phyloP scores from a whole-genome alignment of 1,140 invertebrate genomes.

The Nylanderia fulva region DNA sequence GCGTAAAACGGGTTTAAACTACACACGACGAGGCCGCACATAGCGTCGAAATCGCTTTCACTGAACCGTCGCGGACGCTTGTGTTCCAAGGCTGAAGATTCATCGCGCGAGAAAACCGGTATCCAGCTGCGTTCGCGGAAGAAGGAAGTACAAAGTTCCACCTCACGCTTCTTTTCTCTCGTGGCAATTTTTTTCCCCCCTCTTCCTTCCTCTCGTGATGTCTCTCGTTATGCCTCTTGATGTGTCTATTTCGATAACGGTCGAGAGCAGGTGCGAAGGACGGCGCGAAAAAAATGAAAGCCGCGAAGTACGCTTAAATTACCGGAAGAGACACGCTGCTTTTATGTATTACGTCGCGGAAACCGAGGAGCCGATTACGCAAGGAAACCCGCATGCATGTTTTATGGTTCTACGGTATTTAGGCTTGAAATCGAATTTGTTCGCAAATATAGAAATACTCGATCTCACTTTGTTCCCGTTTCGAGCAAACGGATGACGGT shows the following conservation, averaged over 20 bases:
- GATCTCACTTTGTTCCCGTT: not conserved
- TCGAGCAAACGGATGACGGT: not conserved
- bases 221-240: constrained; percentile 14
- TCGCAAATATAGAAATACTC: not conserved
- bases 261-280: constrained; percentile 44
- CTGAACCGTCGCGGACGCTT: constrained; percentile 51
- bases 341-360: constrained; percentile 37
- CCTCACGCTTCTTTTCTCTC: not conserved
- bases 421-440: not conserved
- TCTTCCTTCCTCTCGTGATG: not conserved
- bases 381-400: not conserved
- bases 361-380: constrained; percentile 30
- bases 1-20: constrained; percentile 80
- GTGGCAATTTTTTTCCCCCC: not conserved
- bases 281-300: constrained; percentile 43
- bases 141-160: constrained; percentile 41
- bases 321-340: constrained; percentile 38
- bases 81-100: constrained; percentile 67
- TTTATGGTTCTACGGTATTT: not conserved
- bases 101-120: constrained; percentile 62
- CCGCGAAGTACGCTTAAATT: constrained; percentile 34
- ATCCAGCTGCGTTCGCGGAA: constrained; percentile 36
- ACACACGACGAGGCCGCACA: constrained; percentile 74
- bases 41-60: constrained; percentile 79
- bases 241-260: constrained; percentile 31